phyloP scores from a whole-genome alignment of 2,113 vertebrate genomes.

The Rhipidura dahli region DNA sequence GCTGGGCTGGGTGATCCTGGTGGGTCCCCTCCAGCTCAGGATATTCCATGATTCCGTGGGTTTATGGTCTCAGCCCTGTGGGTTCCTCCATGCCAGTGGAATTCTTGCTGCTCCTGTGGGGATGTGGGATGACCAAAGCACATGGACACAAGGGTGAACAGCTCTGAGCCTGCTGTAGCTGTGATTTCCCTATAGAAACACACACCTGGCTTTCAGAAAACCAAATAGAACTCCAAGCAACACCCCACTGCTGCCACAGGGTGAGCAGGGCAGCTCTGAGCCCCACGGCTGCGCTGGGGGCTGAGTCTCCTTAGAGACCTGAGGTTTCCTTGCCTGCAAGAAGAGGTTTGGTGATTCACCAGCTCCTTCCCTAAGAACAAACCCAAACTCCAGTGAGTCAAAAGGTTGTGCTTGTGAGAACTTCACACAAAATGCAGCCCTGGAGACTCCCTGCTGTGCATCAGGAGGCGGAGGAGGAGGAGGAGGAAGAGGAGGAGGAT shows the following conservation, averaged over 20 bases:
- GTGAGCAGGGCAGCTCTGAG: not conserved
- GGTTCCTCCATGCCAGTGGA: not conserved
- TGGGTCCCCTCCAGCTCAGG: not conserved
- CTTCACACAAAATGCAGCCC: not conserved
- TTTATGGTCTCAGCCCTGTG: not conserved
- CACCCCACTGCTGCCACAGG: fast-evolving
- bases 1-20: fast-evolving
- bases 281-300: fast-evolving
- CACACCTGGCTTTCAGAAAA: not conserved
- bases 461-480: not conserved
- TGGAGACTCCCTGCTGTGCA: not conserved
- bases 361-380: not conserved
- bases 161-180: too few relatives aligned
- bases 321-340: not conserved
- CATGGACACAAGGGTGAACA: too few relatives aligned
- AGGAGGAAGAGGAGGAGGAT: not conserved
- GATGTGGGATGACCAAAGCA: too few relatives aligned
- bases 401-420: not conserved
- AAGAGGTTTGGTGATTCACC: not conserved
- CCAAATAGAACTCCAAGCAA: not conserved
- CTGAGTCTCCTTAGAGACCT: not conserved
- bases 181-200: not conserved
- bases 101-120: too few relatives aligned
- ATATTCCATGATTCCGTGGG: not conserved
- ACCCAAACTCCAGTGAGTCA: not conserved